These are phyloP conservation scores for Pseudotriccus pelzelni DNA, from an alignment of 2,797 vertebrate species.

Conservation along the genomic window DNA sequence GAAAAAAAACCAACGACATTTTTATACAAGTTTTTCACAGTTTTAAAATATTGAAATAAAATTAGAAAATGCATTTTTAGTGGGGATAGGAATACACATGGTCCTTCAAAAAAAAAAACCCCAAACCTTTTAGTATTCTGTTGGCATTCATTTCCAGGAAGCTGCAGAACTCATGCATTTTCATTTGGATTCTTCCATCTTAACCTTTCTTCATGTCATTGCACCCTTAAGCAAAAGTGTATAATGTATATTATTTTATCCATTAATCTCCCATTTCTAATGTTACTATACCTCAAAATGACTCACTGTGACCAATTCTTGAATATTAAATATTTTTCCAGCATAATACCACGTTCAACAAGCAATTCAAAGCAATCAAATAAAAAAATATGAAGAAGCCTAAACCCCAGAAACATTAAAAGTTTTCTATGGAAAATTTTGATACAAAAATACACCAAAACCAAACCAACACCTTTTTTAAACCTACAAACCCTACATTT, in stretches of 20 bases:
- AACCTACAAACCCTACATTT: background rate
- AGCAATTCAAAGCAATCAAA: background rate
- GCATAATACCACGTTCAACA: background rate
- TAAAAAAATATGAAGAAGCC: background rate
- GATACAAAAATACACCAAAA: background rate
- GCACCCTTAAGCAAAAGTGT: slow-evolving; percentile 2
- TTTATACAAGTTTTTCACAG: background rate
- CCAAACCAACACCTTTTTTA: rapidly evolving
- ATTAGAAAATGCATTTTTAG: background rate
- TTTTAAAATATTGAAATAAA: background rate
- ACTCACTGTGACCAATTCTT: background rate
- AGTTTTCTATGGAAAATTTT: background rate
- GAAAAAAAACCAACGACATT: rapidly evolving
- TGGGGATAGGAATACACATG: background rate
- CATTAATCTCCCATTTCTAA: slow-evolving; percentile 23
- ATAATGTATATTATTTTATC: slow-evolving; percentile 14
- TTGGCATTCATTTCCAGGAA: background rate
- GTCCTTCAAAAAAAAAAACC: background rate
- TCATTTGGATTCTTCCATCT: slow-evolving; percentile 30
- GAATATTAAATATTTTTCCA: background rate
- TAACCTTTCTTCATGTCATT: slow-evolving; percentile 36
- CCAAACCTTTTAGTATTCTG: background rate
- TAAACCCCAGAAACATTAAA: background rate
- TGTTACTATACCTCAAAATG: background rate
- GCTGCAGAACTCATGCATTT: slow-evolving; percentile 25